Evolutionary conservation across 2,797 vertebrate genomes (phyloP).

Genomic region (Lacerta viridis): DNA sequence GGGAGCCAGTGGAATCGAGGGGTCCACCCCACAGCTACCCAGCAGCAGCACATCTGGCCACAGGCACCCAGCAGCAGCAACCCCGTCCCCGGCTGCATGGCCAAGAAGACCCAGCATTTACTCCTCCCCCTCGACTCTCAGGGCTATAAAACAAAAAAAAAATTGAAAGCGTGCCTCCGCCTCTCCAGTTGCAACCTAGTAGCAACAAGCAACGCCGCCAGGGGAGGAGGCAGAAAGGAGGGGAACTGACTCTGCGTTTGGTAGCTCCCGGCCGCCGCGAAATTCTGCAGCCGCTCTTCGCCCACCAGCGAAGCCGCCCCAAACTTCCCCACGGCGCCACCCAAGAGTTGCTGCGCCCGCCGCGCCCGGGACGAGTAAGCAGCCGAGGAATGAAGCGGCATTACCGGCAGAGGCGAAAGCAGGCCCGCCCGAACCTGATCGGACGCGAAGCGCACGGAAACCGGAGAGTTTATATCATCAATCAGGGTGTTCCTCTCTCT

Average conservation of each 20-base stretch:
- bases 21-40: slow-evolving; percentile 6
- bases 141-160: background rate
- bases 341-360: too few species aligned
- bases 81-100: background rate
- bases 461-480: background rate
- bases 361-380: background rate
- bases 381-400: background rate
- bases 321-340: too few species aligned
- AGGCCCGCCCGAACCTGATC: background rate
- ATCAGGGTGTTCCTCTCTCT: background rate
- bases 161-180: background rate
- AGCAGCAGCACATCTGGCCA: background rate
- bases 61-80: background rate
- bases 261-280: background rate
- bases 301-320: too few species aligned
- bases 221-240: too few species aligned
- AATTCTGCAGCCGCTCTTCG: fast-evolving
- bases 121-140: background rate
- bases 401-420: too few species aligned
- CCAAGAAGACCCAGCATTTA: background rate
- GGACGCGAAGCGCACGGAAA: background rate
- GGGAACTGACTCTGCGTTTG: background rate
- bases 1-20: background rate
- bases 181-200: background rate
- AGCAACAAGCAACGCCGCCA: background rate